Base-by-base conservation (phyloP, 2,888 invertebrate genomes). In the Caenorhabditis macrosperma region DNA sequence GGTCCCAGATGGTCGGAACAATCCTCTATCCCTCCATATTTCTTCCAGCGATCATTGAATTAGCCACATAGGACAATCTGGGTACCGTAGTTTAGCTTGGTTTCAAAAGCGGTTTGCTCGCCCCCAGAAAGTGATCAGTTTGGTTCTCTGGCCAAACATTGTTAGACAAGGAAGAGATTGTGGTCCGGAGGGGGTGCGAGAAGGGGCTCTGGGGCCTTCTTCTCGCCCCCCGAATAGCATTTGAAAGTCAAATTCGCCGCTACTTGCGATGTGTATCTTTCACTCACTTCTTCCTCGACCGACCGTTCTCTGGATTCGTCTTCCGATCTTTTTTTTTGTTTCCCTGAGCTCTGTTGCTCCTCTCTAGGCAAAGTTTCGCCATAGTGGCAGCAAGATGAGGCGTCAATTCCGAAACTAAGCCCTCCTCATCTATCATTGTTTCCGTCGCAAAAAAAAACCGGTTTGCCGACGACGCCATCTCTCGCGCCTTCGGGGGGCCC, bases 401-500 rank as follows among this genome's bases (percentile, higher is more conserved):
- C 63, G 57, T 71, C 71, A 72, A 63, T 64, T 72, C 64, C 72
- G 46, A 72, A 72, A 72, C 55, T 72, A 63, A 64, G 46, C 72
- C 54, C n/a, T 50, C 7, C 64, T 64, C 64, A 64, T 66, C 75
- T 67, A 61, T 61, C 75, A 66, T 59, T 75, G 67, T 75, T 67
- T 75, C 75, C 26, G 1, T 15, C 57, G 30, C 48, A 15, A 35
- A 15, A 15, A 38, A 59, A 54, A 66, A 67, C 75, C 75, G 67
- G 75, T 67, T 75, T 28, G 38, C 59, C 35, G 52, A 26, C 28
- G 41, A 61, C 55, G 35, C 2, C 30, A 15, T 35, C 35, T n/a
- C 24, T 3, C 22, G 6, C 57, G 10, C 17, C 28, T n/a, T n/a
- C n/a, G n/a, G n/a, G n/a, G 44, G 17, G 17, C 44, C 17, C 57